Base-by-base conservation (phyloP, 2,888 invertebrate genomes). In the Koerneria pararmatus region DNA sequence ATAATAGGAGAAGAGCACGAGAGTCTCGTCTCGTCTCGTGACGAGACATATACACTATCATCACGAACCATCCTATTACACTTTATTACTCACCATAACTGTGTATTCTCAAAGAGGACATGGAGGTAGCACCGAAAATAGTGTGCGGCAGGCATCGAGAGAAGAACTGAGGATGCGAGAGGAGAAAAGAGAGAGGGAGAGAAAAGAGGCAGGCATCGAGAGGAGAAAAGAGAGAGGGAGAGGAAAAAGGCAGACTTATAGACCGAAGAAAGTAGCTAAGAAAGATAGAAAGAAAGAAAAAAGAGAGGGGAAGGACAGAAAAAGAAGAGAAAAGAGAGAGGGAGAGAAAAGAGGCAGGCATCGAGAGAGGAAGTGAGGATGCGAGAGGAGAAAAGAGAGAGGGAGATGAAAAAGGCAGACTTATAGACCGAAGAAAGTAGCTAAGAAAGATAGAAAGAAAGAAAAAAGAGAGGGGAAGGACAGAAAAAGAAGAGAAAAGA, bases 301-400 rank as follows among this genome's bases (percentile, higher is more conserved):
- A 41, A 57, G 6, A 4, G 57, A 56, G n/a, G 41, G 34, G 24
- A 46, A 34, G 15, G 29, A 32, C 60, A 51, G 32, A 61, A 61
- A 68, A 58, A 48, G 41, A 65, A 57, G 51, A 15, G 8, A 29
- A 29, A 35, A 32, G 56, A 58, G 53, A 49, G n/a, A 57, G 27
- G 58, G 58, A n/a, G 29, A 57, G 32, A 64, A 63, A 41, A 68
- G 62, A 62, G 66, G 49, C 61, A 56, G 37, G 37, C 41, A 48
- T 31, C 59, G 41, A 11, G 54, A 51, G 41, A 34, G 41, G 49
- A 54, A 29, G 32, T 31, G 34, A 59, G 11, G 58, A 51, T 37
- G 31, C 32, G 32, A 6, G 56, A 53, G 46, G 41, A 66, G 61
- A 66, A 49, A 54, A 37, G 41, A 22, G 54, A 41, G 46, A 54